Evolutionary conservation across 2,797 vertebrate genomes (phyloP).

Genomic region (Fistularia tabacaria): DNA sequence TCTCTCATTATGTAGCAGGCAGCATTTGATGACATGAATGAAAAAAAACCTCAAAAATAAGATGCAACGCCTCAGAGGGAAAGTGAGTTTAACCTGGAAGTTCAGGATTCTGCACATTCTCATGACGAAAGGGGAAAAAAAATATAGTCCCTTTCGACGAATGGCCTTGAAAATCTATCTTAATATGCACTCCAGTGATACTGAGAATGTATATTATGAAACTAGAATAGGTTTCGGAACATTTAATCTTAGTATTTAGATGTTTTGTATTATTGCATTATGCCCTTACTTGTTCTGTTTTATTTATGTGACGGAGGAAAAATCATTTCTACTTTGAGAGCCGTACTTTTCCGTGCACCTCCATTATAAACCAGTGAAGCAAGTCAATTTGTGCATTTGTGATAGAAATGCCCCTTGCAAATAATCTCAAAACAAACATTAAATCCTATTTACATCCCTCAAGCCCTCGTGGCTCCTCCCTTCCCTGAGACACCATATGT

Average conservation of each 20-base stretch:
- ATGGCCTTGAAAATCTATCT: too few relatives aligned
- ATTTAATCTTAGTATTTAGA: neutral
- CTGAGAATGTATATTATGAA: too few relatives aligned
- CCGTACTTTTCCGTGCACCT: neutral
- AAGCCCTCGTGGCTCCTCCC: constrained; percentile 45
- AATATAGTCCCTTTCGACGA: neutral
- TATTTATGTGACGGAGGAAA: too few relatives aligned
- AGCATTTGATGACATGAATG: constrained; percentile 89
- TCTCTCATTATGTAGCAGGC: constrained; percentile 98
- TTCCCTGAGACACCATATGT: constrained; percentile 74
- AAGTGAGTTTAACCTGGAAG: constrained; percentile 64
- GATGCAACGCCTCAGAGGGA: constrained; percentile 61
- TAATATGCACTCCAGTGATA: too few relatives aligned
- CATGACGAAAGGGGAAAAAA: constrained; percentile 38
- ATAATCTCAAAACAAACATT: constrained; percentile 56
- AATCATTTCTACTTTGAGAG: constrained; percentile 2
- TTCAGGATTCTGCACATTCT: constrained; percentile 59
- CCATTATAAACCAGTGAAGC: constrained; percentile 26
- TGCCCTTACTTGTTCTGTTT: neutral
- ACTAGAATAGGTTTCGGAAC: neutral
- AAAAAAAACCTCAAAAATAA: constrained; percentile 65
- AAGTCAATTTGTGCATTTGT: constrained; percentile 29
- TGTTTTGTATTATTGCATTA: neutral
- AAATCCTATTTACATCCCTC: constrained; percentile 61
- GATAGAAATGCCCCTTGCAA: constrained; percentile 37